Conservation (phyloP, 2,113 vertebrate species). For the Panthera leo region DNA sequence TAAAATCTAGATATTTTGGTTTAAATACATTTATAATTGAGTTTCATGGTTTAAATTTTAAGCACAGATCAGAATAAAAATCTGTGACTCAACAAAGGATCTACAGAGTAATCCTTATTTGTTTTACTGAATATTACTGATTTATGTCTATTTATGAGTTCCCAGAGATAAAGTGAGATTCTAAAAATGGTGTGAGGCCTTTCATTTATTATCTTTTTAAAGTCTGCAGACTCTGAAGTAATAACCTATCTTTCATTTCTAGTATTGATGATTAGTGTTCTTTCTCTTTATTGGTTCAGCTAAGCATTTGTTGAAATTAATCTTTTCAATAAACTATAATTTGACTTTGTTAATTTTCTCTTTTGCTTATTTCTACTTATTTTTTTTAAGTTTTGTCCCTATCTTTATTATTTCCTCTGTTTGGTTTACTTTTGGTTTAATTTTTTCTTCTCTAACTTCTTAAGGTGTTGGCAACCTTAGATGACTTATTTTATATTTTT, state of each 20-base stretch:
- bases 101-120: not conserved
- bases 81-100: constrained; percentile 11
- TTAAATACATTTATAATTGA: constrained; percentile 27
- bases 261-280: not conserved
- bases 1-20: not conserved
- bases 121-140: not conserved
- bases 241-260: not conserved
- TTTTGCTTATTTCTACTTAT: not conserved
- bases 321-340: not conserved
- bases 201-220: constrained; percentile 30
- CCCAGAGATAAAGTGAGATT: not conserved
- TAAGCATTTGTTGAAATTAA: not conserved
- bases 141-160: not conserved
- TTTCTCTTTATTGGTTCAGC: not conserved
- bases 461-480: not conserved
- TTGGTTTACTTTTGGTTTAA: not conserved
- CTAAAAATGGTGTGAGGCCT: not conserved
- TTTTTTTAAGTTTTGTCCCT: not conserved
- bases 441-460: not conserved
- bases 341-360: not conserved
- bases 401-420: not conserved
- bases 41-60: constrained; percentile 26
- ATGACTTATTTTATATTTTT: not conserved
- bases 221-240: not conserved
- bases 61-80: not conserved